Base-by-base conservation (phyloP, 2,113 vertebrate species). In the Daboia siamensis region DNA sequence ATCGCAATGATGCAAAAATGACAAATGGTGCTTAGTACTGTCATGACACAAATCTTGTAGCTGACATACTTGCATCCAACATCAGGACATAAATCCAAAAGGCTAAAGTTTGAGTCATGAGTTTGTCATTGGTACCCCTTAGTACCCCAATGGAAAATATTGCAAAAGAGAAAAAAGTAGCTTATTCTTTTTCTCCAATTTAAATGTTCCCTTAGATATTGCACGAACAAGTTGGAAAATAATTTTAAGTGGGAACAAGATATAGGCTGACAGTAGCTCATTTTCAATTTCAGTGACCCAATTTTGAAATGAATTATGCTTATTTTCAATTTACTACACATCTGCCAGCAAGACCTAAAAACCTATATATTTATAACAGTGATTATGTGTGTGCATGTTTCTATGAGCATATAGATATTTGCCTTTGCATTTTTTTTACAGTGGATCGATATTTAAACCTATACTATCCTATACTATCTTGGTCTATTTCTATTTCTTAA, bases 231-330 rank as follows among this genome's bases (percentile, higher is more conserved):
- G 88, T 74, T 21, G 52, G 21, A 85, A 52, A 95, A 93, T 23
- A 74, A 88, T 88, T 93, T 95, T 92, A 90, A 91, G 85, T 46
- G 90, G 44, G 2, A 93, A 61, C 90, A 90, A 33, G 51, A 64
- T 90, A 94, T 56, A 92, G 95, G 69, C 64, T 88, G 13, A 90
- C 93, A 86, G 56, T 95, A 95, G 93, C 54, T 64, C 90, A 94
- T 48, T 96, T 95, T 46, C 61, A 93, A 39, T 61, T 93, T 91
- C 94, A 95, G 69, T 95, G 95, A 92, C 90, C 94, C 88, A 94
- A 93, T 93, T 93, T 92, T 92, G 91, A 92, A 84, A 93, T 80
- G 84, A 15, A 29, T 48, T 92, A 39, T 85, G 91, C 92, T 94
- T 57, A 94, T 93, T 85, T 93, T 94, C 93, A 21, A 85, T 54